A percentile compares a stretch with the other conserved stretches of the same genome.
Conservation (phyloP, 2,797 vertebrate species). For the Lateolabrax maculatus region DNA sequence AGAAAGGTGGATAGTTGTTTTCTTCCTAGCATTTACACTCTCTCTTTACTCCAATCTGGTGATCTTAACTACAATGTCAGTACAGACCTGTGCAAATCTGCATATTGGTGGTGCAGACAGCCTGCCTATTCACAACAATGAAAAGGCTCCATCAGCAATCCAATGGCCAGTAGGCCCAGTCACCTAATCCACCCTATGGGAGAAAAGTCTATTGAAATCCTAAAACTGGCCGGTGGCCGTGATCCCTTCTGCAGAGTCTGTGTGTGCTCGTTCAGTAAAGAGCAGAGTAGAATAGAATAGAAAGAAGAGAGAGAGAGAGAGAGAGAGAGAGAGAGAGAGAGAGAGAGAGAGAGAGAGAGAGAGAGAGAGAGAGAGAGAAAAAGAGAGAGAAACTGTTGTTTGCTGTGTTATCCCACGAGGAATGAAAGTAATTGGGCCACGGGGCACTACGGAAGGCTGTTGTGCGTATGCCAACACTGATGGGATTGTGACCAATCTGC, state of each 20-base stretch:
- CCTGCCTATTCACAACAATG: constrained; percentile 81
- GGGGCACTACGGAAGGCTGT: constrained; percentile 54
- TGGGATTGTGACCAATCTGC: constrained; percentile 58
- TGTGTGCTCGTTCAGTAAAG: constrained; percentile 61
- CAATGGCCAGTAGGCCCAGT: constrained; percentile 67
- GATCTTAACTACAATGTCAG: constrained; percentile 8
- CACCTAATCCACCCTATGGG: constrained; percentile 81
- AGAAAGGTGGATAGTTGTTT: not conserved
- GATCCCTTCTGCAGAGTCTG: constrained; percentile 68
- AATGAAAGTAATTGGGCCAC: constrained; percentile 73
- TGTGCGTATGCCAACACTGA: constrained; percentile 48
- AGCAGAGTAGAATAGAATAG: constrained; percentile 48
- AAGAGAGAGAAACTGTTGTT: constrained; percentile 58
- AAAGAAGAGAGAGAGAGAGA: constrained; percentile 26
- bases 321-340: too few species aligned
- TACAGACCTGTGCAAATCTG: constrained; percentile 57
- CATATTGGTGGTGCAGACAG: constrained; percentile 59
- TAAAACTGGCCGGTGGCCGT: constrained; percentile 69
- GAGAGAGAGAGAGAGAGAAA: constrained; percentile 11
- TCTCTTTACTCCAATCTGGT: constrained; percentile 11
- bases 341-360: constrained; percentile 26
- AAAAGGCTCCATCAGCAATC: constrained; percentile 85
- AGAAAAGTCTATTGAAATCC: constrained; percentile 77
- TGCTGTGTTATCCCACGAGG: constrained; percentile 61
- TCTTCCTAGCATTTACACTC: not conserved